Evolutionary conservation across 2,797 vertebrate species (phyloP).

Genomic region (Botia almorhae): DNA sequence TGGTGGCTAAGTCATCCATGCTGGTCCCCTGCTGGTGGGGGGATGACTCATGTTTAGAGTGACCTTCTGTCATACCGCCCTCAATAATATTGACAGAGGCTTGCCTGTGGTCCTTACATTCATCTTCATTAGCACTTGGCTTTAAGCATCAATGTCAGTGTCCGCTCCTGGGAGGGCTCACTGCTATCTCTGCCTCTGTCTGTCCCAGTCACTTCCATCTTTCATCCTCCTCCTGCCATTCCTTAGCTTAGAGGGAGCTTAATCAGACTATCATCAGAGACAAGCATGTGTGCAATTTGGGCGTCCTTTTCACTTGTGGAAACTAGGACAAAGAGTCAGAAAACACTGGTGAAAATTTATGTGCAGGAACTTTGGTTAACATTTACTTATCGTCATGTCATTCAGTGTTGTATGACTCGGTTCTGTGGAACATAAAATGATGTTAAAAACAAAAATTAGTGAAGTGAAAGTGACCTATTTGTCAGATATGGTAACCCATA

Average conservation of each 20-base stretch:
- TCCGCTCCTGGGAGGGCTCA: slow-evolving; percentile 48
- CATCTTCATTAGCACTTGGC: slow-evolving; percentile 63
- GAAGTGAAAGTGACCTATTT: too few species aligned
- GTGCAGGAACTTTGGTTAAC: not conserved
- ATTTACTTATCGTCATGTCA: not conserved
- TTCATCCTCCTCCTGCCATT: slow-evolving; percentile 40
- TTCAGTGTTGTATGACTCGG: not conserved
- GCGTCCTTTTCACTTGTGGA: slow-evolving; percentile 51
- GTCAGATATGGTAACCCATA: too few species aligned
- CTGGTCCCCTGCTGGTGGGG: slow-evolving; percentile 43
- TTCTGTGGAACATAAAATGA: too few species aligned
- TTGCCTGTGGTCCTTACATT: slow-evolving; percentile 55
- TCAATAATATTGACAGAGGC: slow-evolving; percentile 62
- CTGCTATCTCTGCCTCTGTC: slow-evolving; percentile 50
- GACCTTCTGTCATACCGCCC: slow-evolving; percentile 57
- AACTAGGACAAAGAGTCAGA: slow-evolving; percentile 49
- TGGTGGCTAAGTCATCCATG: slow-evolving; percentile 32
- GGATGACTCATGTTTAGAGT: slow-evolving; percentile 50
- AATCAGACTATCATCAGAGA: slow-evolving; percentile 55
- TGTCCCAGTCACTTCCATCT: slow-evolving; percentile 43
- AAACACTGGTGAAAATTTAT: not conserved
- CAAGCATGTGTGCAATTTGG: slow-evolving; percentile 39
- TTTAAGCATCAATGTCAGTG: slow-evolving; percentile 57
- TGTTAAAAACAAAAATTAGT: too few species aligned
- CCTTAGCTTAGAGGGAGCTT: slow-evolving; percentile 44